These are phyloP conservation scores for Neolamprologus devosi DNA, from an alignment of 2,113 vertebrate species.

Conservation along the genomic window DNA sequence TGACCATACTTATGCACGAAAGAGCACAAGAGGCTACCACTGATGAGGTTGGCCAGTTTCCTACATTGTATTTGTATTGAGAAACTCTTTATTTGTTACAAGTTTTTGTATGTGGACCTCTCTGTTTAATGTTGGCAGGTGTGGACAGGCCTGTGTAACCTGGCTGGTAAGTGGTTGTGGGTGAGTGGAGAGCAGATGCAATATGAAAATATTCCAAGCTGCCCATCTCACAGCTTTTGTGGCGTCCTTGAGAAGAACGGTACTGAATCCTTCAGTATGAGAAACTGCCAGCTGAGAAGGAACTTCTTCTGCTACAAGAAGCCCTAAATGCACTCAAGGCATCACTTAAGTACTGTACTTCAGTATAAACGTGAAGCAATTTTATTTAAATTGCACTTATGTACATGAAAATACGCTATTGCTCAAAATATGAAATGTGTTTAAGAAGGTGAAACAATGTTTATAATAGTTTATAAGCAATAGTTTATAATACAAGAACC, in stretches of 20 bases:
- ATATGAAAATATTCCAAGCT: neutral
- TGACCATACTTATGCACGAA: neutral
- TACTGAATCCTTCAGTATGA: neutral
- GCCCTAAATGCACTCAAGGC: neutral
- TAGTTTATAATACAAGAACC: neutral
- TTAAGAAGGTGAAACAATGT: neutral
- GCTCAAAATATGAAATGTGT: neutral
- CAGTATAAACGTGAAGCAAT: neutral
- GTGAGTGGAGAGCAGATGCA: neutral
- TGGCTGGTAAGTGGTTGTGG: neutral
- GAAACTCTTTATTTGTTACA: neutral
- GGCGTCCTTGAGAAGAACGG: neutral
- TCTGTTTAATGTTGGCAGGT: neutral
- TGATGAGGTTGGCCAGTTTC: neutral
- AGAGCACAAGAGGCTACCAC: neutral
- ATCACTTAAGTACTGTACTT: neutral
- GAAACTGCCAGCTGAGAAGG: neutral
- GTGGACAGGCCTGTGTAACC: neutral
- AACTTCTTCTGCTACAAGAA: neutral
- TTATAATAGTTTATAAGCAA: neutral
- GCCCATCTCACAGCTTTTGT: neutral
- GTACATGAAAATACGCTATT: neutral
- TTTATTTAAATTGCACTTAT: neutral
- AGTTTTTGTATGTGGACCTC: neutral
- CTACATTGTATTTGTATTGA: neutral